These are phyloP conservation scores for Cinara cedri DNA, from an alignment of 2,888 invertebrate genomes.

Conservation along the genomic window DNA sequence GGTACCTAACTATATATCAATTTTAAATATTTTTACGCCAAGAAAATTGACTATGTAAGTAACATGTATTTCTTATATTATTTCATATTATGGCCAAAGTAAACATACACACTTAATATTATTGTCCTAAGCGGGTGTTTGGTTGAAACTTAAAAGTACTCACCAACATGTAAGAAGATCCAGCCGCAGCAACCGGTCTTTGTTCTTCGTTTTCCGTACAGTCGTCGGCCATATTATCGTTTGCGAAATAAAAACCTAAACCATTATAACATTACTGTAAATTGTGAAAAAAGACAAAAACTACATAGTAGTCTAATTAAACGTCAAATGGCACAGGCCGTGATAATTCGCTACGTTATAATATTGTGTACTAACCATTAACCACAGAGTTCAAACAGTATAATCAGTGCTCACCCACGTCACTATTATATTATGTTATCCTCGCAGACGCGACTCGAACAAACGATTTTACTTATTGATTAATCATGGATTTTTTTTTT, in stretches of 20 bases:
- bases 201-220: constrained; percentile 37
- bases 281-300: background rate
- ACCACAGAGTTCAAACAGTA: background rate
- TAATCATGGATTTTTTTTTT: background rate
- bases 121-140: no score
- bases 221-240: constrained; percentile 35
- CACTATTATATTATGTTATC: background rate
- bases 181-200: constrained; percentile 47
- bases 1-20: no score
- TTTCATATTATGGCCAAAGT: no score
- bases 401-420: background rate
- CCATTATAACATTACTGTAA: no score
- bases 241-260: background rate
- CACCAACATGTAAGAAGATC: constrained; percentile 55
- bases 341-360: no score
- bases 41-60: no score
- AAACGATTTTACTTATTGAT: background rate
- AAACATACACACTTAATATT: no score
- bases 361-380: background rate
- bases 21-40: no score
- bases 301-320: background rate
- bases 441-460: background rate
- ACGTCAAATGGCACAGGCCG: no score
- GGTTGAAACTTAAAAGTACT: background rate
- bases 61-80: no score